Percentiles rank a stretch among this genome's conserved stretches.
These are phyloP conservation scores for Zaprionus taronus DNA, from an alignment of 1,140 invertebrate genomes.

Conservation along the genomic window DNA sequence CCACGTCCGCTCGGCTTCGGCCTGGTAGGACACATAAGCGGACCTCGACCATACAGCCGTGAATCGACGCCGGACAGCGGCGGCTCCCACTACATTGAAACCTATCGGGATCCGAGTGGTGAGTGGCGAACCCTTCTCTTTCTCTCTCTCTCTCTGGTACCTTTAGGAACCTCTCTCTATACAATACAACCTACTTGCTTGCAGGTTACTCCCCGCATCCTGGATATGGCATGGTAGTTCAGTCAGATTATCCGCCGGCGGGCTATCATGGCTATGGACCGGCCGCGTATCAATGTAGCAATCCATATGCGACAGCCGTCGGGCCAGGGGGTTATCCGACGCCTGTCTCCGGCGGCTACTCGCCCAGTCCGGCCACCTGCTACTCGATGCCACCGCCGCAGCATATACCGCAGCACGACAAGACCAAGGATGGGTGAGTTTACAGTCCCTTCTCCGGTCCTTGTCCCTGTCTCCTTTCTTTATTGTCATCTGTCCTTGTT, in stretches of 20 bases:
- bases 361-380: slow-evolving; percentile 88
- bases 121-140: slow-evolving; percentile 57
- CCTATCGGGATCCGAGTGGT: slow-evolving; percentile 93
- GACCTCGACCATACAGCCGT: slow-evolving; percentile 89
- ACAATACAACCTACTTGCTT: neutral
- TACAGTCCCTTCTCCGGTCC: too few species aligned
- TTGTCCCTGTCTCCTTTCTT: neutral
- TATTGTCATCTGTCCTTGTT: neutral
- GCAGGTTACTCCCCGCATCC: slow-evolving; percentile 92
- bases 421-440: slow-evolving; percentile 91
- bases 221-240: slow-evolving; percentile 91
- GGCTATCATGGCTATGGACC: slow-evolving; percentile 90
- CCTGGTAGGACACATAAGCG: slow-evolving; percentile 83
- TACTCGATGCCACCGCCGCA: slow-evolving; percentile 94
- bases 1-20: slow-evolving; percentile 81
- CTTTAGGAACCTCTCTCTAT: neutral
- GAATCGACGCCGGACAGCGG: slow-evolving; percentile 93
- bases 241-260: slow-evolving; percentile 91
- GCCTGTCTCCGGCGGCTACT: slow-evolving; percentile 89
- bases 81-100: slow-evolving; percentile 93
- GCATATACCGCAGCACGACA: slow-evolving; percentile 89
- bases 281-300: slow-evolving; percentile 87
- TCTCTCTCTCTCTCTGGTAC: neutral
- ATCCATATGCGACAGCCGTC: slow-evolving; percentile 84
- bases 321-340: slow-evolving; percentile 86